phyloP scores from a whole-genome alignment of 2,113 vertebrate species.

The Rhinopomastus cyanomelas region DNA sequence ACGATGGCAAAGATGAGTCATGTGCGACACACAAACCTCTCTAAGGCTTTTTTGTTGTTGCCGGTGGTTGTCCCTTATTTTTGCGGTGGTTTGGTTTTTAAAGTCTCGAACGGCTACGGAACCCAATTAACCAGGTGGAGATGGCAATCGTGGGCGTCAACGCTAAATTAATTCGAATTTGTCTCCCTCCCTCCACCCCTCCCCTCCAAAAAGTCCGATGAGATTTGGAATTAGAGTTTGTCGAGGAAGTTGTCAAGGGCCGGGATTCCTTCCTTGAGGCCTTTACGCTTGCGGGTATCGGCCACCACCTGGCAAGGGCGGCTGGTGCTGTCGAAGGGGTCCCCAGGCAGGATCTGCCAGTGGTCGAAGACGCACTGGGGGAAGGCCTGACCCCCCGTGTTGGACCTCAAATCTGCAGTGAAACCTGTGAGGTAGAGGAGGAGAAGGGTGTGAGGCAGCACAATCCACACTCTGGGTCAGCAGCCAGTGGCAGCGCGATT shows the following conservation, averaged over 20 bases:
- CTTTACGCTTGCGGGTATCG: constrained; percentile 91
- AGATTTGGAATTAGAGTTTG: constrained; percentile 69
- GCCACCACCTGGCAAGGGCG: constrained; percentile 83
- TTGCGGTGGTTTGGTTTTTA: neutral
- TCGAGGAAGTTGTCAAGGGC: constrained; percentile 95
- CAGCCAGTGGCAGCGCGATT: too few relatives aligned
- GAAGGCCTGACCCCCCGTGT: constrained; percentile 94
- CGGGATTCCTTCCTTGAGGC: constrained; percentile 91
- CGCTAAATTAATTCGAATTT: constrained; percentile 3
- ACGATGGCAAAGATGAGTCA: constrained; percentile 59
- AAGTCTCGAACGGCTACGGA: constrained; percentile 59
- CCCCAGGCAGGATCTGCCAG: constrained; percentile 92
- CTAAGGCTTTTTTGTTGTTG: neutral
- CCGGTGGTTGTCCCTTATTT: too few relatives aligned
- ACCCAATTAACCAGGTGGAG: constrained; percentile 20
- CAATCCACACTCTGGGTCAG: too few relatives aligned
- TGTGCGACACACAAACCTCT: constrained; percentile 57
- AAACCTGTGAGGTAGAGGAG: constrained; percentile 76
- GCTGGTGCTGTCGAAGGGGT: constrained; percentile 79
- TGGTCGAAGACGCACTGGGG: constrained; percentile 96
- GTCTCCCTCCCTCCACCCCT: neutral
- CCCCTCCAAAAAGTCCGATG: neutral
- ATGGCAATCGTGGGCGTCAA: neutral
- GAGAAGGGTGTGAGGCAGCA: too few relatives aligned
- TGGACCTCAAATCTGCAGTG: constrained; percentile 90